Conservation (phyloP, 2,888 invertebrate species). For the Oscheius sp. region DNA sequence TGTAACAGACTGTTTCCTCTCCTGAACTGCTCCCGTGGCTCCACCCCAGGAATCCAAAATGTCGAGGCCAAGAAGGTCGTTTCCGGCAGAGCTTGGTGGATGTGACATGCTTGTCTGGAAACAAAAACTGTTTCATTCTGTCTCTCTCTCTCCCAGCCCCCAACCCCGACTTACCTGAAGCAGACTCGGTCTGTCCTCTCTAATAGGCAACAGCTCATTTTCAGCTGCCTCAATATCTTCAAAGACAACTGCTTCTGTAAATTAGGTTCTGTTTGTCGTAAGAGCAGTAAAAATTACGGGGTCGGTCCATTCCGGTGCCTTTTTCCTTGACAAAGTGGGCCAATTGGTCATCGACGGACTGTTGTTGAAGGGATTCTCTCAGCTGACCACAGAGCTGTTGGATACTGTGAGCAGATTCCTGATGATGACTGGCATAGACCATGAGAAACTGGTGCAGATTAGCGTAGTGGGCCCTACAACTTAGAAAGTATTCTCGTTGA, state of each 20-base stretch:
- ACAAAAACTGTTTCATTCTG: neutral
- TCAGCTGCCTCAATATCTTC: conserved; percentile 36
- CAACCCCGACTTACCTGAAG: neutral
- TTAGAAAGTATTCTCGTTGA: neutral
- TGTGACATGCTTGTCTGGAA: conserved; percentile 25
- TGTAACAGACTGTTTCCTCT: conserved; percentile 10
- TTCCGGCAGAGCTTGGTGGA: conserved; percentile 25
- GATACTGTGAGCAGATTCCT: conserved; percentile 59
- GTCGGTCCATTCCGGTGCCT: conserved; percentile 91
- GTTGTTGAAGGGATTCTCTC: conserved; percentile 87
- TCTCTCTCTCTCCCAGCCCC: neutral
- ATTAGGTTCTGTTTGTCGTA: neutral
- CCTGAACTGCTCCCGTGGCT: neutral
- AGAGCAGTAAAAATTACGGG: conserved; percentile 75
- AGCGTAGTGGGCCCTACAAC: conserved; percentile 41
- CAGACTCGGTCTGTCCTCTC: neutral
- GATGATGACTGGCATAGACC: conserved; percentile 58
- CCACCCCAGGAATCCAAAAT: conserved; percentile 30
- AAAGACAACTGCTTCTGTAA: conserved; percentile 32
- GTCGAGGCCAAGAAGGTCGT: conserved; percentile 28
- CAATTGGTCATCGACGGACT: conserved; percentile 91
- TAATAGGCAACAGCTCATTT: neutral
- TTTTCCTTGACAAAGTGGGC: conserved; percentile 91
- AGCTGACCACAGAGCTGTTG: conserved; percentile 88
- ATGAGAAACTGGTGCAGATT: conserved; percentile 52